These are phyloP conservation scores for Centroberyx gerrardi DNA, from an alignment of 2,797 vertebrate species.

Conservation along the genomic window DNA sequence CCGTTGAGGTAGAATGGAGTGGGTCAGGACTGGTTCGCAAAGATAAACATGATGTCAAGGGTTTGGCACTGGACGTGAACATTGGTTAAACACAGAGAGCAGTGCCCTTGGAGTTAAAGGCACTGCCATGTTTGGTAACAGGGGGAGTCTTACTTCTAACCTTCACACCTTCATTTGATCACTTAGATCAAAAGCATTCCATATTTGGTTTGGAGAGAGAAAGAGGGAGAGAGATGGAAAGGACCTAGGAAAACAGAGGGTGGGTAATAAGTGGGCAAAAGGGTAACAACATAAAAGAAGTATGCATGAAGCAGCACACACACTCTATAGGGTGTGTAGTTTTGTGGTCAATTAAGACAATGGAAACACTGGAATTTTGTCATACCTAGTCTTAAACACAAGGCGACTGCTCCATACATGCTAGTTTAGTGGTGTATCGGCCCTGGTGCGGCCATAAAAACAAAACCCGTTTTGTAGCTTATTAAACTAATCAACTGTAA, in stretches of 20 bases:
- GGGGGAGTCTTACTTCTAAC: background rate
- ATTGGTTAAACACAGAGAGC: conserved; percentile 18
- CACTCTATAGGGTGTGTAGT: conserved; percentile 32
- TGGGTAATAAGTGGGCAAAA: background rate
- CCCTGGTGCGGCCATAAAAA: conserved; percentile 23
- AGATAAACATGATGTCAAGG: conserved; percentile 45
- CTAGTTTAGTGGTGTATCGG: conserved; percentile 1
- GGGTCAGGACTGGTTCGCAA: conserved; percentile 22
- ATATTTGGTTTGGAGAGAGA: conserved; percentile 17
- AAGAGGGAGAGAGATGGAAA: background rate
- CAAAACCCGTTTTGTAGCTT: conserved; percentile 54
- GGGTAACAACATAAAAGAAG: background rate
- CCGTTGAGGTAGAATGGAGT: conserved; percentile 37
- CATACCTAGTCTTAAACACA: conserved; percentile 41
- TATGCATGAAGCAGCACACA: background rate
- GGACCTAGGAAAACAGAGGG: background rate
- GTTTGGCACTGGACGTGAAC: conserved; percentile 11
- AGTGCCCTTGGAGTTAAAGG: conserved; percentile 2
- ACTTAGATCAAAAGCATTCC: background rate
- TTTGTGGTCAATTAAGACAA: conserved; percentile 19
- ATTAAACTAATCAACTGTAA: conserved; percentile 64
- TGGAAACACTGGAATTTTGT: conserved; percentile 35
- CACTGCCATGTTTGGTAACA: conserved; percentile 47
- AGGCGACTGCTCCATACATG: conserved; percentile 30
- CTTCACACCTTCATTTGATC: conserved; percentile 18